Percentiles rank a stretch among this genome's conserved stretches.
Evolutionary conservation across 2,113 vertebrate genomes (phyloP).

Genomic region (Synodontis membranacea): DNA sequence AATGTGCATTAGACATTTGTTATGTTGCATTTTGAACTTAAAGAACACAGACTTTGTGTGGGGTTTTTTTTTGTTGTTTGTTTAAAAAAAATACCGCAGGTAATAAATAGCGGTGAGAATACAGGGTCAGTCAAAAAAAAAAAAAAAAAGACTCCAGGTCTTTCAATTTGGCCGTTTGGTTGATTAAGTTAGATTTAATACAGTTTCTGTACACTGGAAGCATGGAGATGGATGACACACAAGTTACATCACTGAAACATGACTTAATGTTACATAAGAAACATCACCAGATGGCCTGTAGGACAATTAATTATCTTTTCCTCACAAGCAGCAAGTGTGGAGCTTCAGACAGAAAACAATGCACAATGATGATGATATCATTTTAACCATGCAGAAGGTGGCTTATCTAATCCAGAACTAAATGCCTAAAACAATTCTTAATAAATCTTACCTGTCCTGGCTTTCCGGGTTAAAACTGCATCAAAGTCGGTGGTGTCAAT

Average conservation of each 20-base stretch:
- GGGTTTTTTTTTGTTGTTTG: no score
- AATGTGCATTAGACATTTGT: not conserved
- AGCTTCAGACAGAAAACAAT: not conserved
- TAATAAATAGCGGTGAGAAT: not conserved
- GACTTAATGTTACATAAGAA: not conserved
- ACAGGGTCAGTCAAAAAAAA: not conserved
- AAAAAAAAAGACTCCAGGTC: not conserved
- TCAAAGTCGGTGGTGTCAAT: constrained; percentile 95
- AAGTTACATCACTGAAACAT: constrained; percentile 16
- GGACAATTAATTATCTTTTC: not conserved
- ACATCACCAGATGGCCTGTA: not conserved
- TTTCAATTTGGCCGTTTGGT: not conserved
- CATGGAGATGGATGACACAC: not conserved
- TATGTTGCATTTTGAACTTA: not conserved
- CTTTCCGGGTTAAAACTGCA: constrained; percentile 78
- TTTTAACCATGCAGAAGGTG: not conserved
- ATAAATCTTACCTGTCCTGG: constrained; percentile 79
- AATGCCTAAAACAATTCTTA: not conserved
- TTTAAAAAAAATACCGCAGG: no score
- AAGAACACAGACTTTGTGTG: not conserved
- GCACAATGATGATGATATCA: not conserved
- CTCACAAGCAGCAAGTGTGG: constrained; percentile 5
- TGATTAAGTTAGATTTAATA: not conserved
- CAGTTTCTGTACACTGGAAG: not conserved
- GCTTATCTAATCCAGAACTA: not conserved